These are phyloP conservation scores for Anguilla japonica DNA, from an alignment of 2,113 vertebrate genomes.

Conservation along the genomic window DNA sequence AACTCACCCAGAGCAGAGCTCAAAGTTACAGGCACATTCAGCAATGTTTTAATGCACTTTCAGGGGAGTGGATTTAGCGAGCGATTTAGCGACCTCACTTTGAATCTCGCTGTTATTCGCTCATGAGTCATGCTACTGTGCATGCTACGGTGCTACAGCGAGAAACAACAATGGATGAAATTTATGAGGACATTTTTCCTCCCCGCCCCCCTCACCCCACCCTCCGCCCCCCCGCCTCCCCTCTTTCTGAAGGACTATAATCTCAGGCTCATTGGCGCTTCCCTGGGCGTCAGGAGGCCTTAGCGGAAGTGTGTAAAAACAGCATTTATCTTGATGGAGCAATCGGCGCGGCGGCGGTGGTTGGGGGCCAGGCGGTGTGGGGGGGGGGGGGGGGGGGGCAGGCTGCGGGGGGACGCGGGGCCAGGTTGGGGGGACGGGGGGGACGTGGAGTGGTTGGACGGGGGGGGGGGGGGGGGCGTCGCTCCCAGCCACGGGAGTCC, in stretches of 20 bases:
- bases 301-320: slow-evolving; percentile 63
- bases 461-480: slow-evolving; percentile 52
- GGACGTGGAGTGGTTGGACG: slow-evolving; percentile 51
- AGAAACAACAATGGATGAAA: slow-evolving; percentile 67
- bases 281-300: slow-evolving; percentile 48
- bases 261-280: slow-evolving; percentile 54
- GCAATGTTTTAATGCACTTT: not conserved
- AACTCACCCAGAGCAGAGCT: not conserved
- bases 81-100: not conserved
- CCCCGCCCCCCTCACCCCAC: too few relatives aligned
- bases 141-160: slow-evolving; percentile 54
- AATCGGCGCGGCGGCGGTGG: slow-evolving; percentile 52
- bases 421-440: slow-evolving; percentile 25
- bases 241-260: slow-evolving; percentile 57
- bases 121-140: not conserved
- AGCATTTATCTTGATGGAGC: slow-evolving; percentile 71
- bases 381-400: slow-evolving; percentile 55
- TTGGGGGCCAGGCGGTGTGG: slow-evolving; percentile 40
- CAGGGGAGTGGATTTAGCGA: not conserved
- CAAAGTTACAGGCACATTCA: not conserved
- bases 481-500: slow-evolving; percentile 46
- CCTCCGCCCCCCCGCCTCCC: slow-evolving; percentile 51
- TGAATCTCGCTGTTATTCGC: not conserved
- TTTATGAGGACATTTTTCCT: slow-evolving; percentile 66
- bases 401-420: slow-evolving; percentile 43